These are phyloP conservation scores for Conops quadrifasciatus DNA, from an alignment of 2,888 invertebrate species.

Conservation along the genomic window DNA sequence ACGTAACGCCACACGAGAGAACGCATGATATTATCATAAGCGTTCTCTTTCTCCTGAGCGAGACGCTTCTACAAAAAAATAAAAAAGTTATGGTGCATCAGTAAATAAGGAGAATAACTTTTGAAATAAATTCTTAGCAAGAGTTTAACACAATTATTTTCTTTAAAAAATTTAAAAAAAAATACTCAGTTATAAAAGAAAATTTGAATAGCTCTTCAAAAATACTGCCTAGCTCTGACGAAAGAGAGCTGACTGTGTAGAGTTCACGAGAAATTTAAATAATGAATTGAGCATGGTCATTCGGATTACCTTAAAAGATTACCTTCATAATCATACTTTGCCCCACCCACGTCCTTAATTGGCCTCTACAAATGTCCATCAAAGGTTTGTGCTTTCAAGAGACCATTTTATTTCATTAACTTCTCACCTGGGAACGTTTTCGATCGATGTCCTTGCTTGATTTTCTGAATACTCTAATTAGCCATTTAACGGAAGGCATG, in stretches of 20 bases:
- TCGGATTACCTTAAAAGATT: too few species aligned
- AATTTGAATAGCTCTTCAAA: too few species aligned
- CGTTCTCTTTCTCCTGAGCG: conserved; percentile 74
- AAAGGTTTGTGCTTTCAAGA: neutral
- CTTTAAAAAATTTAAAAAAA: too few species aligned
- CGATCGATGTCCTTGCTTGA: conserved; percentile 65
- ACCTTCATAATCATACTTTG: too few species aligned
- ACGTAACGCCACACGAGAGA: conserved; percentile 93
- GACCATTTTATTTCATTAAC: neutral
- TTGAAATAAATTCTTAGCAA: neutral
- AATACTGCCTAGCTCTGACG: too few species aligned
- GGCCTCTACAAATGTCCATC: neutral
- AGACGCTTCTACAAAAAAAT: conserved; percentile 60
- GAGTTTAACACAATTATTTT: neutral
- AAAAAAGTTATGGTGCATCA: too few species aligned
- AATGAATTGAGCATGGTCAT: too few species aligned
- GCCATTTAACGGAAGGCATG: conserved; percentile 84
- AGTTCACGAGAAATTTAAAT: too few species aligned
- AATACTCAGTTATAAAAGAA: too few species aligned
- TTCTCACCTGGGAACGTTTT: conserved; percentile 59
- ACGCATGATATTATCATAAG: conserved; percentile 84
- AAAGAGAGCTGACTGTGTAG: too few species aligned
- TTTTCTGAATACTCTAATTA: conserved; percentile 74
- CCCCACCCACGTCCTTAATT: neutral
- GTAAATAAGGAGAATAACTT: neutral